Conservation (phyloP, 2,797 vertebrate genomes). For the Pristis pectinata region DNA sequence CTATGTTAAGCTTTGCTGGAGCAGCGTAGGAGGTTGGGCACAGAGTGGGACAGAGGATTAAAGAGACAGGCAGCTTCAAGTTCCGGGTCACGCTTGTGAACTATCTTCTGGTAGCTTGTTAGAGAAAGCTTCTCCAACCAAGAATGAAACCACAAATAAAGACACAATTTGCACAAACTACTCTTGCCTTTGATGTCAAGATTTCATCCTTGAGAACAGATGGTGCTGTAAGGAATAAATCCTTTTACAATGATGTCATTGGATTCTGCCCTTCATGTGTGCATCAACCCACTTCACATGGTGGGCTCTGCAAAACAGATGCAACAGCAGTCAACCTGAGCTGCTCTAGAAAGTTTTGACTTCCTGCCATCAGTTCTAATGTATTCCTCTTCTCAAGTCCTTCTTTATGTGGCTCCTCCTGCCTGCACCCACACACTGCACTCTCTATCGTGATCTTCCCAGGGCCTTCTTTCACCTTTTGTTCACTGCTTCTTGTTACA, state of each 20-base stretch:
- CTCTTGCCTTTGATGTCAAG: neutral
- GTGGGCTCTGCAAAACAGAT: neutral
- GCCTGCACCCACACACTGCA: too few species aligned
- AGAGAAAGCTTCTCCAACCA: neutral
- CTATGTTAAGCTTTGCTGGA: too few species aligned
- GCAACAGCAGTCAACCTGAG: neutral
- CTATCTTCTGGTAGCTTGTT: neutral
- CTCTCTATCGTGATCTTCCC: too few species aligned
- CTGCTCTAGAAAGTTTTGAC: neutral
- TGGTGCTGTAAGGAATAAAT: neutral
- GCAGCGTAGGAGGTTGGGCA: too few species aligned
- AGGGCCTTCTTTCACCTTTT: neutral
- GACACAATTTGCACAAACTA: neutral
- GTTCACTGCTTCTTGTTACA: neutral
- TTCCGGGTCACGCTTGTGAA: neutral
- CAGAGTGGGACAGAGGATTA: too few species aligned
- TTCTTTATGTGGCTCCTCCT: neutral
- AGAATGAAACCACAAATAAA: neutral
- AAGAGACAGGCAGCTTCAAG: too few species aligned
- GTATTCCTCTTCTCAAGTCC: neutral
- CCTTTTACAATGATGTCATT: neutral
- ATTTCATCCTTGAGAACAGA: constrained; percentile 8
- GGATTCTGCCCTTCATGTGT: neutral
- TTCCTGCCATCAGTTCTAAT: neutral
- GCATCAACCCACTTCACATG: neutral